phyloP scores from a whole-genome alignment of 2,888 invertebrate species.

The Sicus ferrugineus region DNA sequence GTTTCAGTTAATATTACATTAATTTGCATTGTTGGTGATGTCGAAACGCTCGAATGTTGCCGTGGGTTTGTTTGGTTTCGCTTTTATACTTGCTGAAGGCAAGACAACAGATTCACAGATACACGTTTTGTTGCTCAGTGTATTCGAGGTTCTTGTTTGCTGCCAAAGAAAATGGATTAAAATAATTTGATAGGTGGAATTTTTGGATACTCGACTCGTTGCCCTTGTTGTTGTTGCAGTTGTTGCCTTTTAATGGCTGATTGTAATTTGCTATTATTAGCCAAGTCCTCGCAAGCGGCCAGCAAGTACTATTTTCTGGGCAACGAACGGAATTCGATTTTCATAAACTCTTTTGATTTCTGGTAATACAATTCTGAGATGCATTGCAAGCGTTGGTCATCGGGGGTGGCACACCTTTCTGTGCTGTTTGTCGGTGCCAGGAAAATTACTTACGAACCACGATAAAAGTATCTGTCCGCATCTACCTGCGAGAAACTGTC shows the following conservation, averaged over 20 bases:
- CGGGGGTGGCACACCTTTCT: no score
- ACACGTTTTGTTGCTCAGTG: conserved; percentile 31
- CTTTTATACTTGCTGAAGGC: conserved; percentile 38
- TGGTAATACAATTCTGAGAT: no score
- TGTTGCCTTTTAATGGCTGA: no score
- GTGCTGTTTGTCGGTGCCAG: no score
- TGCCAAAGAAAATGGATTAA: neutral
- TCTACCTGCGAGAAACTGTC: no score
- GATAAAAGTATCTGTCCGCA: no score
- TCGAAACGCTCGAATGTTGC: neutral
- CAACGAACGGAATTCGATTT: no score
- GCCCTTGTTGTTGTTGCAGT: neutral
- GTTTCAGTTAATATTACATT: neutral
- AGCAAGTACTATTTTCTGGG: no score
- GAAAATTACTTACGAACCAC: no score
- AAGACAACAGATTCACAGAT: conserved; percentile 40
- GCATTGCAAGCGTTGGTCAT: no score
- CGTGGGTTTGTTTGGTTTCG: neutral
- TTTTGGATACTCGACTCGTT: neutral
- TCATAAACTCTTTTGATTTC: no score
- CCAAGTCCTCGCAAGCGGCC: neutral
- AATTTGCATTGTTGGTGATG: neutral
- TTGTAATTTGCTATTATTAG: neutral
- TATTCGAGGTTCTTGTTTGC: conserved; percentile 1
- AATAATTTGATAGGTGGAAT: neutral